Evolutionary conservation across 2,113 vertebrate species (phyloP).

Genomic region (Myotis yumanensis): DNA sequence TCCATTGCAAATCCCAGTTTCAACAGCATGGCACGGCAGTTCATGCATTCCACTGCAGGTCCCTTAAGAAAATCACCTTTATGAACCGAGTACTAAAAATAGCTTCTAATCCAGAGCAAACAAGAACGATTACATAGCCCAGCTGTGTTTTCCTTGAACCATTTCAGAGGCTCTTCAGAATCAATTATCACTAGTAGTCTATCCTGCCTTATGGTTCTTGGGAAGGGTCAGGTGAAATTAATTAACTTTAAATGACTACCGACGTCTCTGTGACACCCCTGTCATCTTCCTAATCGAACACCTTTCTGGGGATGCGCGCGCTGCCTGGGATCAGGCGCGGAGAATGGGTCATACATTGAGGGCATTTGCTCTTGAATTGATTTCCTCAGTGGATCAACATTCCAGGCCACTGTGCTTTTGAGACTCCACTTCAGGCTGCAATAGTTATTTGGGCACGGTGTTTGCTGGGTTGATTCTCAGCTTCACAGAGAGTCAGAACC

Average conservation of each 20-base stretch:
- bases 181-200: constrained; percentile 67
- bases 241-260: constrained; percentile 74
- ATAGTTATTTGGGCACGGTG: neutral
- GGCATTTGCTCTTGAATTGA: constrained; percentile 55
- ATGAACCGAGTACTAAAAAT: constrained; percentile 76
- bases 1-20: constrained; percentile 55
- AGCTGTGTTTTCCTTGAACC: constrained; percentile 65
- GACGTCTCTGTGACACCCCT: neutral
- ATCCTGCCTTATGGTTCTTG: constrained; percentile 33
- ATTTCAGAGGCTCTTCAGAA: constrained; percentile 53
- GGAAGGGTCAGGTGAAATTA: constrained; percentile 69
- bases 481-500: neutral
- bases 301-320: neutral
- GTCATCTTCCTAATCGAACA: constrained; percentile 61
- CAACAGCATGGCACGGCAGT: neutral
- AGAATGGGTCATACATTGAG: constrained; percentile 43
- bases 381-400: constrained; percentile 59
- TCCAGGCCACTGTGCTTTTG: constrained; percentile 34
- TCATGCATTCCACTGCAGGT: constrained; percentile 8
- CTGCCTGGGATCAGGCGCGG: constrained; percentile 3
- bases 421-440: neutral
- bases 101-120: constrained; percentile 71
- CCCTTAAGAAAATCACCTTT: constrained; percentile 72
- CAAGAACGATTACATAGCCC: constrained; percentile 48
- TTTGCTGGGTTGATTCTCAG: neutral